Evolutionary conservation across 2,797 vertebrate genomes (phyloP), one percentile per base, ranked within the genome.

Genomic region (Cichlasoma orientale): DNA sequence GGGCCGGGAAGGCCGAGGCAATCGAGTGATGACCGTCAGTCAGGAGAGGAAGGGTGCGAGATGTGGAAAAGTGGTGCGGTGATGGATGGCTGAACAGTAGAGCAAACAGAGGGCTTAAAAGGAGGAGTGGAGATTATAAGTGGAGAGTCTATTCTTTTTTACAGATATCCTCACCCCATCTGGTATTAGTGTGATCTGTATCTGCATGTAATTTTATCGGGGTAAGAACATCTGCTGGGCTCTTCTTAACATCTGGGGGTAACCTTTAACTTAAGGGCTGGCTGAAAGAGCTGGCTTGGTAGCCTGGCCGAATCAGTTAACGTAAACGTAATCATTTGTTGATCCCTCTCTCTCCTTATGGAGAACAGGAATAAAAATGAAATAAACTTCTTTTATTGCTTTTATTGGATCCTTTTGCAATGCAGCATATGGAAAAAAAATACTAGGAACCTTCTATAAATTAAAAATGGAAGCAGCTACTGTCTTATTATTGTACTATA

Each of bases 11-110:
- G 44, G 63, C 8, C 3, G 74, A 76, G 56, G 72, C 38, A 8
- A 41, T 4, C 23, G 59, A 56, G 50, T 41, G 56, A 82, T 63
- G 79, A 52, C 61, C 41, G 3, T 86, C 80, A 80, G 44, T 75
- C 58, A 78, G 13, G 25, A 57, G 58, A 78, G 72, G 41, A 77
- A 27, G 57, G 53, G 78, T 69, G 56, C 1, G 38, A 72, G 74
- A 47, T 44, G 57, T 77, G 58, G 56, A 66, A 50, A 72, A 68
- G 71, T 55, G n/a, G 16, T 13, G 25, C 7, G 47, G 18, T 72
- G 75, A 80, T 58, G 55, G 61, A 82, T 58, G 53, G 69, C 5
- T 69, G 69, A 69, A 56, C 16, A 56, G 59, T 23, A 52, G 29
- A 29, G 21, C 31, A 52, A 25, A 68, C 1, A 29, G 23, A 59